Conservation (phyloP, 2,113 vertebrate species). For the Ascaphus truei region DNA sequence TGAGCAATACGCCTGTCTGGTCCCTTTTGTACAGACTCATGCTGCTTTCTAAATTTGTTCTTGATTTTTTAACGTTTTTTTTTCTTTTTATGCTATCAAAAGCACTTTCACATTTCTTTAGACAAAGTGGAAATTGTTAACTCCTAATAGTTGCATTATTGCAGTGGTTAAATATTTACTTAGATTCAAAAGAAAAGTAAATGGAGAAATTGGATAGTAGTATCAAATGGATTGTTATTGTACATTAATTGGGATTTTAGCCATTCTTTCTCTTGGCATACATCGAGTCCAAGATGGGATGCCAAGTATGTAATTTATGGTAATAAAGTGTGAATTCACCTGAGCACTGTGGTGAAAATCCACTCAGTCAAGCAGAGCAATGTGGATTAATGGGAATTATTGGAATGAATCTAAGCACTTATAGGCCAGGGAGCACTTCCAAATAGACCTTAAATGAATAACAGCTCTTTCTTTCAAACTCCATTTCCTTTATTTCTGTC, state of each 20-base stretch:
- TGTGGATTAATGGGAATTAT: background rate
- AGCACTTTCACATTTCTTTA: too few species aligned
- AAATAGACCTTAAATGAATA: background rate
- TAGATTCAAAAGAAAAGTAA: background rate
- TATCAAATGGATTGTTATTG: background rate
- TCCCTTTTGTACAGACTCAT: too few species aligned
- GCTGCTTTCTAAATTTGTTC: too few species aligned
- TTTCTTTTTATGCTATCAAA: too few species aligned
- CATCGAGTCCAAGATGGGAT: background rate
- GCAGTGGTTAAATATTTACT: background rate
- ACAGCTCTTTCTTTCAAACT: background rate
- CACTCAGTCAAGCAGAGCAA: background rate
- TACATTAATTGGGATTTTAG: background rate
- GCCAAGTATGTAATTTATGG: background rate
- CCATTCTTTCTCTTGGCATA: background rate
- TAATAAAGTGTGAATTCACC: slow-evolving; percentile 6
- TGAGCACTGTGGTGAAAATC: background rate
- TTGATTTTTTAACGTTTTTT: too few species aligned
- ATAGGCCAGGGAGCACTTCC: background rate
- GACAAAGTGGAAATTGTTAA: too few species aligned
- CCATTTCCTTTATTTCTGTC: background rate
- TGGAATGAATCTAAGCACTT: background rate
- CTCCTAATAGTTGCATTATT: too few species aligned
- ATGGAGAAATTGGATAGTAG: background rate
- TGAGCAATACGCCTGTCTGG: too few species aligned